Percentiles rank a stretch among this genome's conserved stretches.
Conservation (phyloP, 2,797 vertebrate species). For the Eurystomus glaucurus region DNA sequence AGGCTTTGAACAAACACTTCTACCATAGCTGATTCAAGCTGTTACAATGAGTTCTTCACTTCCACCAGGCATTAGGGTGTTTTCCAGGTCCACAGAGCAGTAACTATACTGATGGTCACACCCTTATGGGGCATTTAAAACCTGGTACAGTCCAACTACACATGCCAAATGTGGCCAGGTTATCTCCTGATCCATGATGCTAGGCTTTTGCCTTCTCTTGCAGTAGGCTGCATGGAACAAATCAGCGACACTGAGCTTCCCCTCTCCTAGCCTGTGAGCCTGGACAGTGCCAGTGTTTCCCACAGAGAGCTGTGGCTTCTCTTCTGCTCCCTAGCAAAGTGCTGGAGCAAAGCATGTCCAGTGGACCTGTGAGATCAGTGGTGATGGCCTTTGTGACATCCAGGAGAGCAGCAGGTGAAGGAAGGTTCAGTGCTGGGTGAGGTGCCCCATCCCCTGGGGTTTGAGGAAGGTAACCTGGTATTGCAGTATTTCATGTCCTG, state of each 20-base stretch:
- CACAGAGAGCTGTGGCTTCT: neutral
- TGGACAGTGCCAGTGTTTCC: neutral
- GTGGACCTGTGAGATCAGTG: neutral
- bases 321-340: neutral
- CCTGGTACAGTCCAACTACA: neutral
- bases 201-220: neutral
- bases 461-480: neutral
- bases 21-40: neutral
- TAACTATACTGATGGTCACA: neutral
- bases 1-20: neutral
- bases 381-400: neutral
- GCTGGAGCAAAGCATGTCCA: neutral
- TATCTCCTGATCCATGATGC: neutral
- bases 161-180: accelerated
- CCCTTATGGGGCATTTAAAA: neutral
- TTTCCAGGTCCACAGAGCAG: neutral
- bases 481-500: neutral
- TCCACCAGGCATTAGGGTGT: neutral
- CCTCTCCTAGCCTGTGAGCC: neutral
- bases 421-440: neutral
- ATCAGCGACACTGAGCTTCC: neutral
- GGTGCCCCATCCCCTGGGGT: neutral
- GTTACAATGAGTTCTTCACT: accelerated
- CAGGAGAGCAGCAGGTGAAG: neutral
- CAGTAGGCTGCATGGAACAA: neutral